Percentiles rank a stretch among this genome's conserved stretches.
These are phyloP conservation scores for zebrafish (Danio rerio) DNA, from an alignment of 2,113 vertebrate genomes.

Conservation along the genomic window DNA sequence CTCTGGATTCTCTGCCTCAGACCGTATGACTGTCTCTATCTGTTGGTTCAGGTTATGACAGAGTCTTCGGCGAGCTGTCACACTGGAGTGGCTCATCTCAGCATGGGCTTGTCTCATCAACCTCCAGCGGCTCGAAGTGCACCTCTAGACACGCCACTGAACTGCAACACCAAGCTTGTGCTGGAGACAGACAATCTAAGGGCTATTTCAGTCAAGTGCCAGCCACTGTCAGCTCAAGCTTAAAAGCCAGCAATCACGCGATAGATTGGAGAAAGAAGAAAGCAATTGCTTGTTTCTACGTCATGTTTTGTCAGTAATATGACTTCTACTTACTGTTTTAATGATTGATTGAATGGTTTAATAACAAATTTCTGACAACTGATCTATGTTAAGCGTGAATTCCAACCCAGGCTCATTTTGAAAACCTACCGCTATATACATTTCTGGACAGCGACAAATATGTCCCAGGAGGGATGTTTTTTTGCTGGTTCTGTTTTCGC, in stretches of 20 bases:
- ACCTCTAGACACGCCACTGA: constrained; percentile 18
- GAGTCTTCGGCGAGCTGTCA: constrained; percentile 1
- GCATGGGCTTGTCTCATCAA: constrained; percentile 34
- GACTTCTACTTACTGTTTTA: too few relatives aligned
- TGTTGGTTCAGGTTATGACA: background rate
- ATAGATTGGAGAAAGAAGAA: too few relatives aligned
- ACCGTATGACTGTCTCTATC: constrained; percentile 9
- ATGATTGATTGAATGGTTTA: background rate
- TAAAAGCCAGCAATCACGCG: too few relatives aligned
- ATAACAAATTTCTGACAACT: too few relatives aligned
- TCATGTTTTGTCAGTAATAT: too few relatives aligned
- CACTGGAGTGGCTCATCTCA: constrained; percentile 31
- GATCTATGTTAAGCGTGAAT: too few relatives aligned
- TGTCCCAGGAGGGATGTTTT: too few relatives aligned
- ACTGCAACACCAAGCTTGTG: background rate
- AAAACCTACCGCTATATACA: too few relatives aligned
- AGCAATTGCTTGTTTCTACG: too few relatives aligned
- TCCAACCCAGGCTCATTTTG: too few relatives aligned
- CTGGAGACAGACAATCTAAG: constrained; percentile 28
- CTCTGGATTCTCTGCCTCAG: background rate
- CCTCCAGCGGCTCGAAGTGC: constrained; percentile 10
- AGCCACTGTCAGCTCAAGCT: background rate
- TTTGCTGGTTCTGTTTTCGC: too few relatives aligned
- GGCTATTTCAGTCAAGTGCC: constrained; percentile 40
- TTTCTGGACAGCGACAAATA: too few relatives aligned